phyloP scores from a whole-genome alignment of 2,113 vertebrate species.

The Labrus mixtus region DNA sequence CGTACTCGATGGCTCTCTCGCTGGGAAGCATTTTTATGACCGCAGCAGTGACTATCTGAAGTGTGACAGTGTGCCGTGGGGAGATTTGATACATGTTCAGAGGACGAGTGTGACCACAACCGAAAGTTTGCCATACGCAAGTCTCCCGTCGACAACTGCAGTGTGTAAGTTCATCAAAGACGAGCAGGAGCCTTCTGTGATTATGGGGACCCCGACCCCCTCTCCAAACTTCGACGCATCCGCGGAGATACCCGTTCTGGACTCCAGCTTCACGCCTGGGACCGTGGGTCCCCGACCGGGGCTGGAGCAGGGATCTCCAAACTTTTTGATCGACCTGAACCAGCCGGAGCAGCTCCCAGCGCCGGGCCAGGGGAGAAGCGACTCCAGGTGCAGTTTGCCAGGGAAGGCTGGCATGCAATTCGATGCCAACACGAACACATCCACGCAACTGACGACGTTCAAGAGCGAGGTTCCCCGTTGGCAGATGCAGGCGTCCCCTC shows the following conservation, averaged over 20 bases:
- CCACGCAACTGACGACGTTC: conserved; percentile 52
- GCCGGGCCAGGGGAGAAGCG: conserved; percentile 49
- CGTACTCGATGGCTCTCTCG: conserved; percentile 40
- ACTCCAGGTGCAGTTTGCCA: conserved; percentile 55
- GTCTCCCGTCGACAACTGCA: conserved; percentile 20
- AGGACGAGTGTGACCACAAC: conserved; percentile 25
- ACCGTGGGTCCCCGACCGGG: conserved; percentile 16
- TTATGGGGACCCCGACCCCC: conserved; percentile 50
- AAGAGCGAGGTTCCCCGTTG: conserved; percentile 74
- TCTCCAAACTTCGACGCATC: conserved; percentile 62
- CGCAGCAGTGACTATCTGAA: conserved; percentile 64
- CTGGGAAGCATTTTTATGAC: conserved; percentile 55
- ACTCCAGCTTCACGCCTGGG: conserved; percentile 34
- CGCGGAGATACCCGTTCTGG: conserved; percentile 47
- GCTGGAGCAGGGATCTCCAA: conserved; percentile 59
- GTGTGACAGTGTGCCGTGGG: conserved; percentile 61
- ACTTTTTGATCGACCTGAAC: conserved; percentile 68
- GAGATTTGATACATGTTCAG: conserved; percentile 54
- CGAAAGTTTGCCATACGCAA: conserved; percentile 35
- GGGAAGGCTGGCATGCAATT: conserved; percentile 57
- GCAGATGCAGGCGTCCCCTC: conserved; percentile 53
- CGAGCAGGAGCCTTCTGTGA: conserved; percentile 74
- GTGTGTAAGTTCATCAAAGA: conserved; percentile 79
- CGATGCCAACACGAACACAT: conserved; percentile 45
- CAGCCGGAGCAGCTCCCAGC: conserved; percentile 44